phyloP scores from a whole-genome alignment of 2,888 invertebrate species.

The Cosmia pyralina region DNA sequence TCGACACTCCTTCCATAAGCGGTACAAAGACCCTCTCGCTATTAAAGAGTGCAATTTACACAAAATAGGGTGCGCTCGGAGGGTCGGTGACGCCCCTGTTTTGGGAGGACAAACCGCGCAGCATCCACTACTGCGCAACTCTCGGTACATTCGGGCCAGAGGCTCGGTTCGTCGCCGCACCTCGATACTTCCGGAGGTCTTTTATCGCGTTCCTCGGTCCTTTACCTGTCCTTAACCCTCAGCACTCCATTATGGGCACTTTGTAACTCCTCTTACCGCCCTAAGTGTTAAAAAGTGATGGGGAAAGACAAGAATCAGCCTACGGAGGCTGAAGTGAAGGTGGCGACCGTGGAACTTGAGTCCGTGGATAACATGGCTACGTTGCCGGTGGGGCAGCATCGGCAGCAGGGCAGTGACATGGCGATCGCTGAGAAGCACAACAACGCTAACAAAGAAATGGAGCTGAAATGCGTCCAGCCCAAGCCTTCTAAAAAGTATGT shows the following conservation, averaged over 20 bases:
- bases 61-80: slow-evolving; percentile 79
- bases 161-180: slow-evolving; percentile 80
- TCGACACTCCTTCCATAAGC: slow-evolving; percentile 68
- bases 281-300: slow-evolving; percentile 78
- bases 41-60: slow-evolving; percentile 80
- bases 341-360: slow-evolving; percentile 96
- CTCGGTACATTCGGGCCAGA: slow-evolving; percentile 79
- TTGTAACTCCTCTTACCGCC: slow-evolving; percentile 66
- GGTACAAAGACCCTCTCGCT: slow-evolving; percentile 79
- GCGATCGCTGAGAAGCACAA: slow-evolving; percentile 95
- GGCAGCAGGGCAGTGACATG: slow-evolving; percentile 92
- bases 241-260: slow-evolving; percentile 75
- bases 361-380: slow-evolving; percentile 97
- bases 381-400: slow-evolving; percentile 95
- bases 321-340: slow-evolving; percentile 94
- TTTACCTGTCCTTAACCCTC: slow-evolving; percentile 78
- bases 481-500: slow-evolving; percentile 95
- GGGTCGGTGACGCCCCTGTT: slow-evolving; percentile 86
- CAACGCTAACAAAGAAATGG: slow-evolving; percentile 96
- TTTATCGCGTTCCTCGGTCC: slow-evolving; percentile 74
- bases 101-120: slow-evolving; percentile 79
- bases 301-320: slow-evolving; percentile 89
- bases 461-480: slow-evolving; percentile 95
- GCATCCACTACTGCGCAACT: slow-evolving; percentile 89
- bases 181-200: slow-evolving; percentile 83